phyloP scores from a whole-genome alignment of 1,140 invertebrate species.

The Vanessa tameamea region DNA sequence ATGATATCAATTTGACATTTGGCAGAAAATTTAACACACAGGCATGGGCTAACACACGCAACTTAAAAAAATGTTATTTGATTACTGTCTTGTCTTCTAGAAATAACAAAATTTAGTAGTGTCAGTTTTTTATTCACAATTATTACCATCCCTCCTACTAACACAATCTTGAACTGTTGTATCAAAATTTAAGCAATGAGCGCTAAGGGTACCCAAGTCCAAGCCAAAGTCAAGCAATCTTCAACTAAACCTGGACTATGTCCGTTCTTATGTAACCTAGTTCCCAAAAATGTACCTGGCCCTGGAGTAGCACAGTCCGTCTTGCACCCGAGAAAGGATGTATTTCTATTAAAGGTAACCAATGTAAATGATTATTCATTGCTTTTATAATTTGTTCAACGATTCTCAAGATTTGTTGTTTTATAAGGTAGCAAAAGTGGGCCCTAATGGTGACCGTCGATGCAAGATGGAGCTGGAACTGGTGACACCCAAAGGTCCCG shows the following conservation, averaged over 20 bases:
- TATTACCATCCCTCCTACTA: background rate
- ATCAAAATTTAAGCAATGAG: conserved; percentile 7
- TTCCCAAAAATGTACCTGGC: conserved; percentile 59
- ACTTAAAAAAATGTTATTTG: no score
- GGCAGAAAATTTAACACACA: no score
- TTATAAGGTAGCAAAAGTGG: conserved; percentile 66
- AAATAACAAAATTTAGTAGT: no score
- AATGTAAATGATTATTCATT: background rate
- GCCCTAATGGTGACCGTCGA: conserved; percentile 60
- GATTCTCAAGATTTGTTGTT: background rate
- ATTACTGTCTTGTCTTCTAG: no score
- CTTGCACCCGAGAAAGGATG: conserved; percentile 68
- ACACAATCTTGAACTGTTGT: background rate
- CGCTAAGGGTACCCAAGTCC: conserved; percentile 37
- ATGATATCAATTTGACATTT: no score
- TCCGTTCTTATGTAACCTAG: conserved; percentile 56
- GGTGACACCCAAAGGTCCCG: conserved; percentile 63
- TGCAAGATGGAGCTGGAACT: conserved; percentile 72
- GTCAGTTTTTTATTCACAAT: no score
- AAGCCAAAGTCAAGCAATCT: conserved; percentile 33
- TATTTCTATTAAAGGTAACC: conserved; percentile 69
- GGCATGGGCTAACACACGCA: no score
- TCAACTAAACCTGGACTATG: conserved; percentile 44
- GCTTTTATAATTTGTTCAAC: background rate
- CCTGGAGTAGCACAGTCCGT: conserved; percentile 53